phyloP scores from a whole-genome alignment of 2,888 invertebrate species.

The Leucophenga maculata region DNA sequence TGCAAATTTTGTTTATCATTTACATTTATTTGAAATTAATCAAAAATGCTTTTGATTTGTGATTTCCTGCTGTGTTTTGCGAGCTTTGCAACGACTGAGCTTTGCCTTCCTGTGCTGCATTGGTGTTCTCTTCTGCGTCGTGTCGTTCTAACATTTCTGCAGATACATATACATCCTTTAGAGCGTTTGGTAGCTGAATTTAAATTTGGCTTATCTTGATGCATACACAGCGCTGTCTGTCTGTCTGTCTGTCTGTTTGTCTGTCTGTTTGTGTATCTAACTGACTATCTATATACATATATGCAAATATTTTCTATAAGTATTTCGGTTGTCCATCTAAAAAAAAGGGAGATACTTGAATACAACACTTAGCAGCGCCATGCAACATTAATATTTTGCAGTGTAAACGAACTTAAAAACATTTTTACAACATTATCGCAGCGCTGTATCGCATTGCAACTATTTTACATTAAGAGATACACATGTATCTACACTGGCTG shows the following conservation, averaged over 20 bases:
- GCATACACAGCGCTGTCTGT: background rate
- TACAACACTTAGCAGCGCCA: too few species aligned
- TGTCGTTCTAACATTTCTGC: background rate
- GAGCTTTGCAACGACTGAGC: background rate
- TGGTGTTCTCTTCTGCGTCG: too few species aligned
- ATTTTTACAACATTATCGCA: background rate
- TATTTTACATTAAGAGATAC: too few species aligned
- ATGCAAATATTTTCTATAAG: background rate
- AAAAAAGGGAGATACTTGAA: too few species aligned
- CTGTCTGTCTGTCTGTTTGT: background rate
- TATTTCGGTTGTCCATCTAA: too few species aligned
- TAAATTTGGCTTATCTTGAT: constrained; percentile 10
- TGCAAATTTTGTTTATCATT: constrained; percentile 40
- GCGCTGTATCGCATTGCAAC: too few species aligned
- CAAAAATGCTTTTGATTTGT: constrained; percentile 67
- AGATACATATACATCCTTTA: background rate
- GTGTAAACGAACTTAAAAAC: background rate
- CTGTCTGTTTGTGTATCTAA: background rate
- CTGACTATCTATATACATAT: too few species aligned
- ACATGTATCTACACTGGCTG: background rate
- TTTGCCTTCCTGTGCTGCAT: background rate
- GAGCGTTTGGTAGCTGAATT: background rate
- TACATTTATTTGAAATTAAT: constrained; percentile 69
- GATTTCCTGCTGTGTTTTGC: constrained; percentile 67
- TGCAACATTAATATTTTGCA: too few species aligned